Evolutionary conservation across 2,888 invertebrate species (phyloP).

Genomic region (Drosophila mimetica): DNA sequence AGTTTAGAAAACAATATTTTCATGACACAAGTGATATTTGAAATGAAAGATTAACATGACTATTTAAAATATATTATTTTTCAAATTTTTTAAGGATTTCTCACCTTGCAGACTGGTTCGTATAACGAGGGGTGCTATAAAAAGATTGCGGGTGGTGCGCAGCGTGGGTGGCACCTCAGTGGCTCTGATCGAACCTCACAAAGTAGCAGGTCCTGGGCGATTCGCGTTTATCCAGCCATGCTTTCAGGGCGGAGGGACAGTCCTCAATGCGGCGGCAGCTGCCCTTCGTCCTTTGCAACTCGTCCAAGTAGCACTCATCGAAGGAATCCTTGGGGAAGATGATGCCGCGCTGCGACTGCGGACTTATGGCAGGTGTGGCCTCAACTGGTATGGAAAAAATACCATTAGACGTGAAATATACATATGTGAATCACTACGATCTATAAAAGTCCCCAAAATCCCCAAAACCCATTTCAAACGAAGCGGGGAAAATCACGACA

Average conservation of each 20-base stretch:
- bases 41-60: too few relatives aligned
- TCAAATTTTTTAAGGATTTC: too few relatives aligned
- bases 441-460: not conserved
- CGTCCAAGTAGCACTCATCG: constrained; percentile 72
- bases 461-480: too few relatives aligned
- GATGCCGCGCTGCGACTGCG: constrained; percentile 62
- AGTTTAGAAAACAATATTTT: too few relatives aligned
- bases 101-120: constrained; percentile 67
- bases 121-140: constrained; percentile 1
- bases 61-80: too few relatives aligned
- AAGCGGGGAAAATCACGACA: not conserved
- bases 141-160: constrained; percentile 8
- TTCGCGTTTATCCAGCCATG: constrained; percentile 61
- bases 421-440: not conserved
- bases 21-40: too few relatives aligned
- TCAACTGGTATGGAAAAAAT: constrained; percentile 18
- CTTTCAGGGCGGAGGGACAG: constrained; percentile 62
- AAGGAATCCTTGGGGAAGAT: constrained; percentile 69
- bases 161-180: constrained; percentile 10
- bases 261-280: constrained; percentile 66
- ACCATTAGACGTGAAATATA: constrained; percentile 1
- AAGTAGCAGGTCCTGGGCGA: constrained; percentile 79
- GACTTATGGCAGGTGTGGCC: constrained; percentile 57
- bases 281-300: constrained; percentile 41
- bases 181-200: constrained; percentile 71